phyloP scores from a whole-genome alignment of 2,113 vertebrate genomes.

The Noctilio leporinus region DNA sequence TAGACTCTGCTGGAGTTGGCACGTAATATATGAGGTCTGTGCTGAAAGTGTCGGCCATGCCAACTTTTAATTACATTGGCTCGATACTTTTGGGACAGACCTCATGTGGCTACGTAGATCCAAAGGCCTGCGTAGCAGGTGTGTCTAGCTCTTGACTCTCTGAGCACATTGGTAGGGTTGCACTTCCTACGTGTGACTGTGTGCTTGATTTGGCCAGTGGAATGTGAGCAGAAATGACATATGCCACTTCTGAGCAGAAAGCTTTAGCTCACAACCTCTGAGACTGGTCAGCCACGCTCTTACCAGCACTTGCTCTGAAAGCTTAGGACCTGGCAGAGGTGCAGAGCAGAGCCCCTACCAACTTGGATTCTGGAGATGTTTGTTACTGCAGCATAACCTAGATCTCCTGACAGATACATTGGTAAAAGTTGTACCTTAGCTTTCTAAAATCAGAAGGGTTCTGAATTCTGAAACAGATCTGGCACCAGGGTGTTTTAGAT shows the following conservation, averaged over 20 bases:
- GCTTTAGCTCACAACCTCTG: background rate
- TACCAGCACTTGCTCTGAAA: background rate
- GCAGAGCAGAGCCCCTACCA: background rate
- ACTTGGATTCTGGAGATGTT: background rate
- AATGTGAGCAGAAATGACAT: too few relatives aligned
- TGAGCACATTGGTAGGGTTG: background rate
- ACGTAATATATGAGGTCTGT: too few relatives aligned
- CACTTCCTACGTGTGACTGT: background rate
- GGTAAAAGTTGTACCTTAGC: background rate
- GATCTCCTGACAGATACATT: background rate
- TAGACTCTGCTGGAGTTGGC: background rate
- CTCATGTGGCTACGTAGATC: background rate
- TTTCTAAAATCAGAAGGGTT: background rate
- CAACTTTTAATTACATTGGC: too few relatives aligned
- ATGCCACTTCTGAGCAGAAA: background rate
- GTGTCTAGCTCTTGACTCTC: background rate
- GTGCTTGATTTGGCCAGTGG: background rate
- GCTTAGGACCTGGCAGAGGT: background rate
- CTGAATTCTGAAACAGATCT: background rate
- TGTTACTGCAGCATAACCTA: background rate
- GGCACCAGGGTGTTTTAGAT: background rate
- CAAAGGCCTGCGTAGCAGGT: background rate
- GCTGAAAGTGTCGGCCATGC: too few relatives aligned
- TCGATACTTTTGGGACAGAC: too few relatives aligned
- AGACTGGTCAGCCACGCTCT: background rate